Evolutionary conservation across 2,113 vertebrate species (phyloP), one percentile per base, ranked within the genome.

Genomic region (Triplophysa siluroides): DNA sequence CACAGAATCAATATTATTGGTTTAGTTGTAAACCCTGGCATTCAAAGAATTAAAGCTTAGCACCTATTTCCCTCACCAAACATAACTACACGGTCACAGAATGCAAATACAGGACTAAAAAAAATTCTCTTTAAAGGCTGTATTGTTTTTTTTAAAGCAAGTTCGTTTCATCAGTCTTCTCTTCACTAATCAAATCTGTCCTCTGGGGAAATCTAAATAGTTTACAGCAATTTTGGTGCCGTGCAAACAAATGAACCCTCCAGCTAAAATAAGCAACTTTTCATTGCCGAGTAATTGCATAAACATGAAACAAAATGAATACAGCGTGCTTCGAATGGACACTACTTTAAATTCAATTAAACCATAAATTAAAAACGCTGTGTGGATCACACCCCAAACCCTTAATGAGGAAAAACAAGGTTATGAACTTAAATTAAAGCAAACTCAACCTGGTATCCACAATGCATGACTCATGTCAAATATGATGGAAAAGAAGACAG

Each of bases 181-280:
- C 12, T 13, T 41, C 9, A 0, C 52, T 81, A 85, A 85, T 83
- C 77, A 81, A 72, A 79, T 29, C 21, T 50, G 29, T 63, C 83
- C 79, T 52, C 72, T 0, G 18, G 82, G 82, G 84, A 83, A 86
- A 86, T 83, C 73, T 78, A 77, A 76, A 83, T 60, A 76, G 54
- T 58, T 78, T 50, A 76, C 72, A 81, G 12, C 67, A 47, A 64
- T 29, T 18, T 56, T 80, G 52, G 33, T 50, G 13, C 63, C 81
- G 38, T 45, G 64, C 78, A 84, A 79, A 64, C 65, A 64, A 81
- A 75, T 43, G 3, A 33, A 66, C 61, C 78, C 68, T 52, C 8
- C 23, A 19, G 72, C 82, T 29, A 69, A 33, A 78, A 69, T 14
- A 62, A 80, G 80, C 71, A 68, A 73, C 79, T 58, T 81, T 83